These are phyloP conservation scores for Aplysina aerophoba DNA, from an alignment of 37 sponge, comb jelly and placozoan genomes.

Conservation along the genomic window DNA sequence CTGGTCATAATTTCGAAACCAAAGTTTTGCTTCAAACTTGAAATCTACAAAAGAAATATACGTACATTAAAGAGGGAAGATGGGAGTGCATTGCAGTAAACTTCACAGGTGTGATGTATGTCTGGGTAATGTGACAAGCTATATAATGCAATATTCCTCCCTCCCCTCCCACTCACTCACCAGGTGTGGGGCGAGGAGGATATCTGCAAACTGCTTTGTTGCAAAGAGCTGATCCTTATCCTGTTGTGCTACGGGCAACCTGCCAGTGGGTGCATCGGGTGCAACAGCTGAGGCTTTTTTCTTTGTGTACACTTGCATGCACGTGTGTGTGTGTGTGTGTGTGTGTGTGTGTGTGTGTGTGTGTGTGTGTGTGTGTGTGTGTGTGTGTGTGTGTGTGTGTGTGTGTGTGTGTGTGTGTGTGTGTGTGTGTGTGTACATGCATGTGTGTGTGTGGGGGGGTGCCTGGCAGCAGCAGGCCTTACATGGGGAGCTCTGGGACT, in stretches of 20 bases:
- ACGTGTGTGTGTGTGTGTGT: conserved; percentile 34
- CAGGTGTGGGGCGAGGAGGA: conserved; percentile 21
- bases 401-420: background rate
- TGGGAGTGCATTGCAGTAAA: background rate
- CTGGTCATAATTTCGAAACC: conserved; percentile 33
- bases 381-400: conserved; percentile 1
- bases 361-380: conserved; percentile 54
- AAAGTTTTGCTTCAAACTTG: conserved; percentile 26
- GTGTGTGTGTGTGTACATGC: background rate
- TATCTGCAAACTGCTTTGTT: conserved; percentile 10
- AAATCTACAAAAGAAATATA: background rate
- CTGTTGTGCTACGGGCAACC: background rate
- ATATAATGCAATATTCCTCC: background rate
- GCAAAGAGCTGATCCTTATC: background rate
- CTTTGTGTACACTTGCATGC: background rate
- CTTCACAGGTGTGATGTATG: background rate
- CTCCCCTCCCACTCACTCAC: background rate
- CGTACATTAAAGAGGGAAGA: background rate
- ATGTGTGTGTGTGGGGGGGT: conserved; percentile 1
- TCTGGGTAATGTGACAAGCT: background rate
- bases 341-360: conserved; percentile 46
- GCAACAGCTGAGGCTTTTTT: background rate
- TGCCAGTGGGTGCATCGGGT: background rate
- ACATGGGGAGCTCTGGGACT: conserved; percentile 18
- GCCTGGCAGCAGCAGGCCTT: background rate